These are phyloP conservation scores for Rhadinocentrus ornatus DNA, from an alignment of 2,797 vertebrate genomes.

Conservation along the genomic window DNA sequence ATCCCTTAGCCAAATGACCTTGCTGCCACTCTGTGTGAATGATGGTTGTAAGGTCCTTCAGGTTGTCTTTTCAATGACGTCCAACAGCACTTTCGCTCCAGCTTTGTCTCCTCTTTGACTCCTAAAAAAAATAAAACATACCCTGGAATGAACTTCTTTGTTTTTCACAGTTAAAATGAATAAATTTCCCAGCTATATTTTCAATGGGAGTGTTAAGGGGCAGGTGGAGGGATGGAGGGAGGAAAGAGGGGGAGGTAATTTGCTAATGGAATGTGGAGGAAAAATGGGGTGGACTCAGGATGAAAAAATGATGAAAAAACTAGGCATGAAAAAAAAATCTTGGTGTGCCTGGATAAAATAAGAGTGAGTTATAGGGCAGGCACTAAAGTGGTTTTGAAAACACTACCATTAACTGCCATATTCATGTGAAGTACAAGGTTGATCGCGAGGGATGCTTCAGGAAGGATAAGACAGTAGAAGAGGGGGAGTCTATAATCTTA, in stretches of 20 bases:
- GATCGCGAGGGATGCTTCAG: neutral
- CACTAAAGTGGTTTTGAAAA: neutral
- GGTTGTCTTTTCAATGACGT: slow-evolving; percentile 57
- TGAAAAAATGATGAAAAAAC: slow-evolving; percentile 34
- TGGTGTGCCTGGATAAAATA: neutral
- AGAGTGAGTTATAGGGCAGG: neutral
- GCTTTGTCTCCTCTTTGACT: slow-evolving; percentile 33
- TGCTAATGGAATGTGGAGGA: slow-evolving; percentile 80
- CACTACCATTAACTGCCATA: neutral
- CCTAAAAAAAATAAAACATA: slow-evolving; percentile 62
- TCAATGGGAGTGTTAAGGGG: slow-evolving; percentile 66
- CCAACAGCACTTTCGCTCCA: slow-evolving; percentile 38
- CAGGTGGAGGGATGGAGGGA: slow-evolving; percentile 40
- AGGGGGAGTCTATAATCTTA: slow-evolving; percentile 57
- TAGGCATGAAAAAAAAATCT: neutral
- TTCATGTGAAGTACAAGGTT: neutral
- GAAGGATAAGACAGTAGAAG: neutral
- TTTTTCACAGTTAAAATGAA: slow-evolving; percentile 68
- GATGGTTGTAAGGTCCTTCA: slow-evolving; percentile 61
- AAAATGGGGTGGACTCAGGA: slow-evolving; percentile 59
- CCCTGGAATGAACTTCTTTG: slow-evolving; percentile 65
- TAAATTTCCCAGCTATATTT: slow-evolving; percentile 69
- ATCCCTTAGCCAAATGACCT: slow-evolving; percentile 59
- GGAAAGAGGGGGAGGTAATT: slow-evolving; percentile 70
- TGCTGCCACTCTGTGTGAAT: slow-evolving; percentile 49